Evolutionary conservation across 2,113 vertebrate species (phyloP).

Genomic region (Anguilla rostrata): DNA sequence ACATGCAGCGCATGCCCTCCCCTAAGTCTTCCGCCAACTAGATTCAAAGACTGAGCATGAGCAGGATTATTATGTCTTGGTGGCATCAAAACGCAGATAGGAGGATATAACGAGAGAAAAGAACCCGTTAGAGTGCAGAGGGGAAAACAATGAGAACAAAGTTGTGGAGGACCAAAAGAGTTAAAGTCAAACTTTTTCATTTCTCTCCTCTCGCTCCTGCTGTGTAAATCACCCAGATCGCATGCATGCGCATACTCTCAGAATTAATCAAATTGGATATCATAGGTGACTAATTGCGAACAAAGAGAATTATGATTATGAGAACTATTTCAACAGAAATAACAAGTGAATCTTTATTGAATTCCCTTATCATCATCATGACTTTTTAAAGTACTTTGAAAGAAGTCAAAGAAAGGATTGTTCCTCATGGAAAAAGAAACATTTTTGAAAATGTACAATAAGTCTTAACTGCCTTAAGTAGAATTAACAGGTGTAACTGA

Average conservation of each 20-base stretch:
- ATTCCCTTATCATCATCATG: neutral
- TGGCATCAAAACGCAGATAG: neutral
- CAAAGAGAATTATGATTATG: constrained; percentile 1
- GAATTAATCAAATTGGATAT: constrained; percentile 1
- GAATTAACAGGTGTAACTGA: constrained; percentile 16
- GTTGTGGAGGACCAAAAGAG: neutral
- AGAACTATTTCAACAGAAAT: neutral
- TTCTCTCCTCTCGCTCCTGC: neutral
- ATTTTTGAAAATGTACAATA: neutral
- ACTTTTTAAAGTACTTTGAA: neutral
- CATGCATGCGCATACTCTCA: neutral
- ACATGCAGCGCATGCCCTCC: neutral
- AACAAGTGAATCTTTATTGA: neutral
- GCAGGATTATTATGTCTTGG: constrained; percentile 14
- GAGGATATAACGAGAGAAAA: neutral
- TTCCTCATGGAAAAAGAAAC: constrained; percentile 9
- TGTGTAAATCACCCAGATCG: neutral
- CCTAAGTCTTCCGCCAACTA: neutral
- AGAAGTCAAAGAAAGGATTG: neutral
- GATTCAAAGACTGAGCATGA: constrained; percentile 4
- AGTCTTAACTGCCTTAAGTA: neutral
- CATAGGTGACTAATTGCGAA: neutral
- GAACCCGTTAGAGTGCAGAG: neutral
- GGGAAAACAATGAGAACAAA: neutral
- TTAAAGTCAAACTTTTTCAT: neutral